These are phyloP conservation scores for Panagrolaimus sp. DNA, from an alignment of 1,140 invertebrate genomes.

Conservation along the genomic window DNA sequence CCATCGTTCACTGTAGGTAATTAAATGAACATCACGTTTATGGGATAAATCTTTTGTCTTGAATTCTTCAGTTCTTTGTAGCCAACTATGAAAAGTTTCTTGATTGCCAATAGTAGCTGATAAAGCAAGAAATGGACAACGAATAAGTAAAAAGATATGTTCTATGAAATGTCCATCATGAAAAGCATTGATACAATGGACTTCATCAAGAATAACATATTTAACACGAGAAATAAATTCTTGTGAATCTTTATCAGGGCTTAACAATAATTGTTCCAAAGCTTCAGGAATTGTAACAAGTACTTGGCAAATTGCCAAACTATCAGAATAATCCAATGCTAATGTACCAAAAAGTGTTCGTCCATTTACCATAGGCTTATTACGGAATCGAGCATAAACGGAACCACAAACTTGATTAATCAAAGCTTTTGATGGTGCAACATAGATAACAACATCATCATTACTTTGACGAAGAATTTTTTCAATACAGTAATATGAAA, in stretches of 20 bases:
- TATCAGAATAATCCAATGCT: conserved; percentile 47
- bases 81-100: conserved; percentile 47
- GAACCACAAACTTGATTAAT: conserved; percentile 58
- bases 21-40: conserved; percentile 45
- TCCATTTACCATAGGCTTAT: conserved; percentile 49
- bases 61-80: conserved; percentile 36
- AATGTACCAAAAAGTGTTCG: conserved; percentile 52
- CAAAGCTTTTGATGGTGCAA: conserved; percentile 56
- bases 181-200: conserved; percentile 52
- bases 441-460: conserved; percentile 56
- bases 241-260: conserved; percentile 46
- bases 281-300: conserved; percentile 56
- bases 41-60: conserved; percentile 33
- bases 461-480: conserved; percentile 54
- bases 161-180: conserved; percentile 56
- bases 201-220: conserved; percentile 58
- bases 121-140: conserved; percentile 54
- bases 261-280: conserved; percentile 48
- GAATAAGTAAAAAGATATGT: conserved; percentile 56
- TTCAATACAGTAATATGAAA: conserved; percentile 58
- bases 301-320: conserved; percentile 53
- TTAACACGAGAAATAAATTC: conserved; percentile 51
- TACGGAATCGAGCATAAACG: conserved; percentile 57
- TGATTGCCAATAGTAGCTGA: conserved; percentile 55
- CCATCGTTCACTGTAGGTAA: conserved; percentile 53